Percentiles rank a stretch among this genome's conserved stretches.
Evolutionary conservation across 1,140 invertebrate species (phyloP).

Genomic region (Monochamus saltuarius): DNA sequence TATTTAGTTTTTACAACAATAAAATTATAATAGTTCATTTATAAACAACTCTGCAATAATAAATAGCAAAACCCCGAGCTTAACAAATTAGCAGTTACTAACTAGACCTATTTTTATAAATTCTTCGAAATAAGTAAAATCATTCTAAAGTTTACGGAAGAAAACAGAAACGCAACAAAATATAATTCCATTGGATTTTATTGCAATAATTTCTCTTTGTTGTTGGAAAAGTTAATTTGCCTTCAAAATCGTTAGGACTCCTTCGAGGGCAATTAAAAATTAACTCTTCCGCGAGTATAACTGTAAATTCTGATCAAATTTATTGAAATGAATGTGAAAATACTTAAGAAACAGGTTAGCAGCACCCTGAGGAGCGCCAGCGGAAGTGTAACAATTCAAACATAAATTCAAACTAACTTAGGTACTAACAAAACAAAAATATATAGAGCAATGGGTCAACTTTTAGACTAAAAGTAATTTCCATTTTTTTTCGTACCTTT

Average conservation of each 20-base stretch:
- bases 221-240: not conserved
- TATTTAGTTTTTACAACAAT: too few species aligned
- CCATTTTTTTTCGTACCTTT: too few species aligned
- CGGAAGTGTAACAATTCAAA: not conserved
- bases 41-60: too few species aligned
- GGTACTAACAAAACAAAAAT: not conserved
- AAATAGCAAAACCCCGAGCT: too few species aligned
- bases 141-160: too few species aligned
- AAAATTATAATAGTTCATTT: too few species aligned
- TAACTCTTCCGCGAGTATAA: slow-evolving; percentile 22
- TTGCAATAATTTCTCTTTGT: too few species aligned
- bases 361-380: slow-evolving; percentile 1
- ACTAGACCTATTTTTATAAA: too few species aligned
- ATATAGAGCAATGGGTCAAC: not conserved
- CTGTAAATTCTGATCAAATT: slow-evolving; percentile 13
- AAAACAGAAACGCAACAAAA: too few species aligned
- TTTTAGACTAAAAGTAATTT: not conserved
- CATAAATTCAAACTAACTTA: not conserved
- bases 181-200: too few species aligned
- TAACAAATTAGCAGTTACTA: too few species aligned
- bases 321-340: slow-evolving; percentile 22
- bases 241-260: slow-evolving; percentile 17
- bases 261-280: slow-evolving; percentile 25
- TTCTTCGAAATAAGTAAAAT: too few species aligned
- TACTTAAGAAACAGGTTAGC: slow-evolving; percentile 26